Conservation (phyloP, 2,113 vertebrate species). For the Platichthys flesus region DNA sequence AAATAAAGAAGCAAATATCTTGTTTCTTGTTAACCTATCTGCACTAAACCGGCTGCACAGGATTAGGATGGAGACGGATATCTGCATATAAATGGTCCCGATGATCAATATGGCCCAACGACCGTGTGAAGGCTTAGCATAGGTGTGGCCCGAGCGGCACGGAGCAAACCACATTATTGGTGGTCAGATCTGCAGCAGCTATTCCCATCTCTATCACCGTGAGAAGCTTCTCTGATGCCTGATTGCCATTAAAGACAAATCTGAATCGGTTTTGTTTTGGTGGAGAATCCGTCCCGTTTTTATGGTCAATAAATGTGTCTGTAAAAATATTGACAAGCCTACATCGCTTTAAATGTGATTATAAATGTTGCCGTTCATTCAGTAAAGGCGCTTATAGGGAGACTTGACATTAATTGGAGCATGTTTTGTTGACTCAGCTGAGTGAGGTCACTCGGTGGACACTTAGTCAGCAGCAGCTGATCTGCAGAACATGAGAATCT, state of each 20-base stretch:
- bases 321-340: constrained; percentile 19
- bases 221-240: constrained; percentile 1
- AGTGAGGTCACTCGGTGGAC: not conserved
- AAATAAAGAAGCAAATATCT: constrained; percentile 18
- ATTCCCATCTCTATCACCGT: not conserved
- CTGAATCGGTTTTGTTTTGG: constrained; percentile 1
- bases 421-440: constrained; percentile 18
- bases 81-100: constrained; percentile 33
- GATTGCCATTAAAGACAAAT: constrained; percentile 5
- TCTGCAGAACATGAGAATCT: not conserved
- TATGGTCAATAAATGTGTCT: constrained; percentile 18
- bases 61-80: constrained; percentile 33
- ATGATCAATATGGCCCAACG: constrained; percentile 43
- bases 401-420: constrained; percentile 12
- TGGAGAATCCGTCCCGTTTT: constrained; percentile 12
- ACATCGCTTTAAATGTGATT: constrained; percentile 4
- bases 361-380: constrained; percentile 20
- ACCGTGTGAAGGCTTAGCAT: constrained; percentile 15
- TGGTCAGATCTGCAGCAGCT: not conserved
- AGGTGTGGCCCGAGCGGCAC: constrained; percentile 10
- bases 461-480: constrained; percentile 13
- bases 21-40: constrained; percentile 17
- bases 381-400: constrained; percentile 9
- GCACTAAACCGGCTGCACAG: constrained; percentile 11
- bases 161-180: constrained; percentile 23